Evolutionary conservation across 2,113 vertebrate species (phyloP), one percentile per base, ranked within the genome.

Genomic region (Pimephales promelas): DNA sequence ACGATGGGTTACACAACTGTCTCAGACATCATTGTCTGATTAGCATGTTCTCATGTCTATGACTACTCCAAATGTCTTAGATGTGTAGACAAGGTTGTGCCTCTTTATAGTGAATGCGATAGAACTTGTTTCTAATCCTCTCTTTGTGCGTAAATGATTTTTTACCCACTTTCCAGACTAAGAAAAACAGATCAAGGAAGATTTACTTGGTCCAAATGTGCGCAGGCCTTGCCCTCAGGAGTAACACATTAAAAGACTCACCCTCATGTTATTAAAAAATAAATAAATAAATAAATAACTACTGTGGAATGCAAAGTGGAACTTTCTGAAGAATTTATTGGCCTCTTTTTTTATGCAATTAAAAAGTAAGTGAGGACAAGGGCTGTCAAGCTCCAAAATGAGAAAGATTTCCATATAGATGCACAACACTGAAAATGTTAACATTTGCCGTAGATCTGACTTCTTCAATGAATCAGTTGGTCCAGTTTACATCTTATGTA

Each of bases 11-110:
- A 49, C 1, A 10, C 45, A 89, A 85, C 20, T 22, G 49, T 84
- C 68, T 75, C 62, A 54, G 72, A 45, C 82, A 24, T 68, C 28
- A 79, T 24, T 57, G 61, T 74, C 75, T 85, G 36, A 77, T 64
- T 0, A 18, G 20, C 13, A 66, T 74, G 74, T 84, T 57, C 13
- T 20, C 43, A 75, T 9, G 4, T 3, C 87, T 34, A 26, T 8
- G 26, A 40, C 40, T 40, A 2, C 3, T 59, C 34, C 71, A 79
- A 36, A 71, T 18, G 68, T 74, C 76, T 78, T 76, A 76, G 24
- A 56, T 26, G 18, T 74, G 57, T 79, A 26, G 22, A 11, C 74
- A 76, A 73, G 26, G 45, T 75, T 62, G 2, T 10, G 20, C 43
- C 7, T n/a, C 22, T 43, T 78, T 61, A 36, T 20, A 59, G 2